Evolutionary conservation across 2,113 vertebrate genomes (phyloP).

Genomic region (Haplochromis burtoni): DNA sequence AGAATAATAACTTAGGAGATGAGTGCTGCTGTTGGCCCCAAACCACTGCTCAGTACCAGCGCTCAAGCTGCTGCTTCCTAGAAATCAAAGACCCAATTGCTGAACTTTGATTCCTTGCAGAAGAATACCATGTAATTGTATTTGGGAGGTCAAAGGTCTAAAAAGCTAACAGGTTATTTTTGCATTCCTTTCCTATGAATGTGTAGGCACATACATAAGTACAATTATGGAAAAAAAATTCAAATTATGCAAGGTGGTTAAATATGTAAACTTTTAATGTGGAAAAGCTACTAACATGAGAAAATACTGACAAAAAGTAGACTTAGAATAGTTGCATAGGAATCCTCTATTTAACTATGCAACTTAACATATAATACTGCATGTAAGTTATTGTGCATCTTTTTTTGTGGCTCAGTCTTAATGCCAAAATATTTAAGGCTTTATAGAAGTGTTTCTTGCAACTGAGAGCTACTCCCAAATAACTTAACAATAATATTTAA

Average conservation of each 20-base stretch:
- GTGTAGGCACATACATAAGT: background rate
- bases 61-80: constrained; percentile 40
- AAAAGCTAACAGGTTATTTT: background rate
- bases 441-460: background rate
- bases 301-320: background rate
- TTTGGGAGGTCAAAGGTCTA: constrained; percentile 18
- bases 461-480: background rate
- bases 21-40: constrained; percentile 38
- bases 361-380: background rate
- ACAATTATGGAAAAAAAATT: constrained; percentile 4
- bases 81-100: constrained; percentile 57
- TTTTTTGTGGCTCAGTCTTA: background rate
- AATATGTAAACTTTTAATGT: background rate
- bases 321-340: background rate
- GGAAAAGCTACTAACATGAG: background rate
- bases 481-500: background rate
- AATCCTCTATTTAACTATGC: background rate
- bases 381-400: background rate
- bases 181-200: background rate
- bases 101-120: constrained; percentile 42
- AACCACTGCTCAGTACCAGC: background rate
- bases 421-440: background rate
- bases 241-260: background rate
- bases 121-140: background rate
- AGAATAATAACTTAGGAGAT: constrained; percentile 46